Conservation (phyloP, 2,888 invertebrate genomes). For the Dicroscelio sp. region DNA sequence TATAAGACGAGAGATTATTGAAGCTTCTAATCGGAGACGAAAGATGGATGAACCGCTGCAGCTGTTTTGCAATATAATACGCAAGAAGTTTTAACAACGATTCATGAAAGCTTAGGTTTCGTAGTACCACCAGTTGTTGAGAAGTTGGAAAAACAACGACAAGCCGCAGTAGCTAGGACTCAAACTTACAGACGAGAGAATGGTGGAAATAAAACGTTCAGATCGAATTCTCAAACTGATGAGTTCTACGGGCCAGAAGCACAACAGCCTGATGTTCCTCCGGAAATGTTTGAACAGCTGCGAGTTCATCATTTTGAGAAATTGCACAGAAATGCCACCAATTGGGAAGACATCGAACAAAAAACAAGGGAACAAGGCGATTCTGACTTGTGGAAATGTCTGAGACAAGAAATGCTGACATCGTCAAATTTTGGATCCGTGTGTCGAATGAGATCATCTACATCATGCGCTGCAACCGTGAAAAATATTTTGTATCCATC, state of each 20-base stretch:
- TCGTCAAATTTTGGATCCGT: constrained; percentile 73
- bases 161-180: not conserved
- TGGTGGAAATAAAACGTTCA: not conserved
- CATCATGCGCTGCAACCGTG: constrained; percentile 61
- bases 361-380: constrained; percentile 61
- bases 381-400: constrained; percentile 59
- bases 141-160: constrained; percentile 15
- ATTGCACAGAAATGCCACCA: constrained; percentile 20
- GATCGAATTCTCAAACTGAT: not conserved
- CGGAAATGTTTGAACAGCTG: constrained; percentile 15
- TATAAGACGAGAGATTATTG: not conserved
- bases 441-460: constrained; percentile 57
- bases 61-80: constrained; percentile 52
- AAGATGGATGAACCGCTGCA: constrained; percentile 39
- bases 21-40: not conserved
- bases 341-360: constrained; percentile 59
- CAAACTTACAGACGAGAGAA: not conserved
- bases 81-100: constrained; percentile 32
- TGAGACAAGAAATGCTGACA: constrained; percentile 60
- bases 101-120: not conserved
- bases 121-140: not conserved
- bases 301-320: constrained; percentile 43
- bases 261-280: constrained; percentile 45
- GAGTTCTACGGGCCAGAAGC: constrained; percentile 5
- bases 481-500: constrained; percentile 71